phyloP scores from a whole-genome alignment of 2,113 vertebrate species.

The Perccottus glenii region DNA sequence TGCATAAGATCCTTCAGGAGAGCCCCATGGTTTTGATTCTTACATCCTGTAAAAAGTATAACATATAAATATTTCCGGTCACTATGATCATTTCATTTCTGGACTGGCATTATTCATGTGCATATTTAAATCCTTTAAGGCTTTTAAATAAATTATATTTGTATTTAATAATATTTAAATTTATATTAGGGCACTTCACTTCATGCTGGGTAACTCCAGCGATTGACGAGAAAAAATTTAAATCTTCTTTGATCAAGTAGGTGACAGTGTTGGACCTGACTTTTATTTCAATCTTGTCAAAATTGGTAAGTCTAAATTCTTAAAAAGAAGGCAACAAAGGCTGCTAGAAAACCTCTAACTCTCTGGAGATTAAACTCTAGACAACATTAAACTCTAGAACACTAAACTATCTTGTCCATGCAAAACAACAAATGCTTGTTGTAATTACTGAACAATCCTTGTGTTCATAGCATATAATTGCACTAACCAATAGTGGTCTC shows the following conservation, averaged over 20 bases:
- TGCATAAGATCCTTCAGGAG: conserved; percentile 95
- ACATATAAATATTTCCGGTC: background rate
- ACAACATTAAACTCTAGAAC: conserved; percentile 1
- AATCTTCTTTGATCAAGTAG: too few species aligned
- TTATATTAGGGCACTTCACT: too few species aligned
- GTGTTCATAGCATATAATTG: too few species aligned
- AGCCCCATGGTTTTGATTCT: conserved; percentile 82
- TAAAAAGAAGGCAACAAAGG: conserved; percentile 8
- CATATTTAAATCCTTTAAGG: too few species aligned
- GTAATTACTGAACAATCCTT: background rate
- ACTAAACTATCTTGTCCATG: conserved; percentile 1
- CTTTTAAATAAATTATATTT: too few species aligned
- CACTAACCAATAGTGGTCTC: conserved; percentile 95
- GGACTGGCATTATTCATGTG: too few species aligned
- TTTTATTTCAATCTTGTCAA: background rate
- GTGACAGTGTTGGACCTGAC: too few species aligned
- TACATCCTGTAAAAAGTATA: conserved; percentile 81
- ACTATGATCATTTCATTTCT: background rate
- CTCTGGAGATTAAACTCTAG: too few species aligned
- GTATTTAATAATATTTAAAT: too few species aligned
- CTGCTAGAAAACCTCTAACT: background rate
- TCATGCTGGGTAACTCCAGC: too few species aligned
- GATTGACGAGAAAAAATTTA: too few species aligned
- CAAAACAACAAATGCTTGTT: background rate
- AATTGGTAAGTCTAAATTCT: background rate